Base-by-base conservation (phyloP, 2,113 vertebrate genomes). In the Orthonyx spaldingii region DNA sequence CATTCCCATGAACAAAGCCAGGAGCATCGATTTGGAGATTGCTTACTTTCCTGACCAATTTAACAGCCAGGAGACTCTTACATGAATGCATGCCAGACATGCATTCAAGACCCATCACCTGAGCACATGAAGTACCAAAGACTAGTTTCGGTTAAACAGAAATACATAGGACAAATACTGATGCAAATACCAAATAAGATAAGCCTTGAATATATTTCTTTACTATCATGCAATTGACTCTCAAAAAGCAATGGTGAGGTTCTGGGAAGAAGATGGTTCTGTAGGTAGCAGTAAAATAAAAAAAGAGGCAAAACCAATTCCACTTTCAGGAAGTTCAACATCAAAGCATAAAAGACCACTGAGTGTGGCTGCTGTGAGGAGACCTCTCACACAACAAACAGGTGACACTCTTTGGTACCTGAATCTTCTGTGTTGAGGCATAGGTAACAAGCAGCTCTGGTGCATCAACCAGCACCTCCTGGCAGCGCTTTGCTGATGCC, bases 401-500 rank as follows among this genome's bases (percentile, higher is more conserved):
- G 22, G 27, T 35, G 56, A 84, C 16, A 50, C 15, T 59, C 69
- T 89, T 37, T 60, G 50, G 50, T 22, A 60, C 11, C 42, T 42
- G 2, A 3, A 47, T 13, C 5, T 44, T 46, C 76, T 59, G 23
- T 17, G 28, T 44, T 56, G 81, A 87, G 52, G 47, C 61, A 42
- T 2, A 32, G 0, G 2, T 7, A 65, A 10, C 11, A 39, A n/a
- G 24, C 22, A 86, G 59, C 13, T 52, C 53, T 13, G 17, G n/a
- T 4, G 15, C 2, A 33, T 13, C 39, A 59, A 26, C 7, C 55
- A 65, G 57, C 57, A 39, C 9, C 85, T 60, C 56, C 37, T 23
- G n/a, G 46, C 68, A 39, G 3, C 6, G 3, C 27, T 41, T 49
- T 28, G 55, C 57, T 1, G 20, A 41, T 0, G 32, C 1, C 0